A percentile compares a stretch with the other conserved stretches of the same genome.
phyloP scores from a whole-genome alignment of 2,113 vertebrate genomes.

The Gobiocypris rarus region DNA sequence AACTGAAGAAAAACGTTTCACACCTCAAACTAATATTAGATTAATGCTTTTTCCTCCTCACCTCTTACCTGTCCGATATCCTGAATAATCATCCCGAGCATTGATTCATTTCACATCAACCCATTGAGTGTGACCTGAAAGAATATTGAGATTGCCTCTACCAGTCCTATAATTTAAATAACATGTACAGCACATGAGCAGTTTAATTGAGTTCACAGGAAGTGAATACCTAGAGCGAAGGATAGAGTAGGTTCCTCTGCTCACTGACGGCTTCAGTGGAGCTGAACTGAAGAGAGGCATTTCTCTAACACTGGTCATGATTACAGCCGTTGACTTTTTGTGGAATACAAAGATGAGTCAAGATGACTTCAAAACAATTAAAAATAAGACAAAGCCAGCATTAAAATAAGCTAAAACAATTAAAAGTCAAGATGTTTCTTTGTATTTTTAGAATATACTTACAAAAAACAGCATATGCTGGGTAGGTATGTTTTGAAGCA shows the following conservation, averaged over 20 bases:
- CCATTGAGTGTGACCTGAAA: neutral
- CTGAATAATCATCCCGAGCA: neutral
- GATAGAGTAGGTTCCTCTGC: neutral
- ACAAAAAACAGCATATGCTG: too few species aligned
- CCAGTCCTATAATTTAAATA: neutral
- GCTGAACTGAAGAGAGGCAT: neutral
- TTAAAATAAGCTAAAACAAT: too few species aligned
- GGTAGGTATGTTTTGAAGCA: too few species aligned
- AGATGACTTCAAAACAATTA: too few species aligned
- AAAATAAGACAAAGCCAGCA: too few species aligned
- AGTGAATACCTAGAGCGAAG: neutral
- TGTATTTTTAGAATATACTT: too few species aligned
- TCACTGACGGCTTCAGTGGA: neutral
- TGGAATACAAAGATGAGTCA: neutral
- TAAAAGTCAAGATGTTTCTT: too few species aligned
- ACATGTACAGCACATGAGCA: neutral
- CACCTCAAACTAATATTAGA: neutral
- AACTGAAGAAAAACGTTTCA: neutral
- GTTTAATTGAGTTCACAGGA: constrained; percentile 3
- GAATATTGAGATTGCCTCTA: neutral
- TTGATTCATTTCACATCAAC: neutral
- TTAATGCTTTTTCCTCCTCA: neutral
- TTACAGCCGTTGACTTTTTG: neutral
- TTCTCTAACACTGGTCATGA: neutral
- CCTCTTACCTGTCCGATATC: neutral